Conservation (phyloP, 2,888 invertebrate species). For the Slavum lentiscoides region DNA sequence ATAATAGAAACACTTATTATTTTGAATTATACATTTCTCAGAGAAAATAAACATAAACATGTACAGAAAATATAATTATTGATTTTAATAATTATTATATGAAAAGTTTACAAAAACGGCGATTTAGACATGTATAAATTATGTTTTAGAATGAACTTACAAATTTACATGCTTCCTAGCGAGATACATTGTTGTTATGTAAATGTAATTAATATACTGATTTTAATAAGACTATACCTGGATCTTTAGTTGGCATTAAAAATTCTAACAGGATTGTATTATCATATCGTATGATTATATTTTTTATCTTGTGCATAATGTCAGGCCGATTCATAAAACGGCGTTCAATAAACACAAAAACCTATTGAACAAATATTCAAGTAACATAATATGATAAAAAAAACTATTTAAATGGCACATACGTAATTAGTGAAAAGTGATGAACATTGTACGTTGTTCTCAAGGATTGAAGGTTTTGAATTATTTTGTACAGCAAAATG, state of each 20-base stretch:
- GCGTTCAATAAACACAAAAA: conserved; percentile 52
- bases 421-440: conserved; percentile 29
- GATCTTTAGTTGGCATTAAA: conserved; percentile 48
- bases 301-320: conserved; percentile 45
- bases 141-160: too few species aligned
- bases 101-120: too few species aligned
- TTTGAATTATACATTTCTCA: too few species aligned
- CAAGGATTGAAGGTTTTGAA: conserved; percentile 18
- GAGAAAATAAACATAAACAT: too few species aligned
- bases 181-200: not conserved
- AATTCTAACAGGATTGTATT: conserved; percentile 54
- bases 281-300: conserved; percentile 43
- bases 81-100: too few species aligned
- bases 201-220: not conserved
- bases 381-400: not conserved
- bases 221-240: conserved; percentile 31
- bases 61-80: too few species aligned
- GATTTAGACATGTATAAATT: too few species aligned
- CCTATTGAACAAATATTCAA: conserved; percentile 23
- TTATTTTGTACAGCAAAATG: conserved; percentile 32
- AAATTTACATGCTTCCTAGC: too few species aligned
- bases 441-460: not conserved
- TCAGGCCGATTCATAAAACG: not conserved
- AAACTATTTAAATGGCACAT: not conserved
- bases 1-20: too few species aligned